Conservation (phyloP, 2,113 vertebrate genomes). For the Geococcyx californianus region DNA sequence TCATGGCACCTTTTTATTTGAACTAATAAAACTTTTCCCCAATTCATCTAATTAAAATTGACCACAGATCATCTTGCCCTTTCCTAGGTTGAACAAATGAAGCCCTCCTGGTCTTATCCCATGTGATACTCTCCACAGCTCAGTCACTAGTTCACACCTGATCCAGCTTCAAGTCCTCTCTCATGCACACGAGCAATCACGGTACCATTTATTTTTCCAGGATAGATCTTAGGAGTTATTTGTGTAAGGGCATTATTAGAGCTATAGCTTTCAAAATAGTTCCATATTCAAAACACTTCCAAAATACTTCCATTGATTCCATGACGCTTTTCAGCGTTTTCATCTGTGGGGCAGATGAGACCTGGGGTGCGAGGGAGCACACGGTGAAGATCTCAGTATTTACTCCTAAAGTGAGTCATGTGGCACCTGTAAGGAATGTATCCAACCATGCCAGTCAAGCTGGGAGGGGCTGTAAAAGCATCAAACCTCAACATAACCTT, state of each 20-base stretch:
- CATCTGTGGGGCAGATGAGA: not conserved
- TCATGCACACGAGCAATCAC: fast-evolving
- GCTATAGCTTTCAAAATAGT: not conserved
- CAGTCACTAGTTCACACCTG: not conserved
- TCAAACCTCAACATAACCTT: not conserved
- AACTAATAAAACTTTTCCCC: not conserved
- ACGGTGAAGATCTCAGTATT: not conserved
- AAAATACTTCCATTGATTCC: no score
- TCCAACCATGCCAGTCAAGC: not conserved
- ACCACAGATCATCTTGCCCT: not conserved
- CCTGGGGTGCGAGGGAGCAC: not conserved
- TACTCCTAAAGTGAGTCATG: not conserved
- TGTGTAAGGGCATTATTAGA: not conserved
- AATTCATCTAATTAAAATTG: not conserved
- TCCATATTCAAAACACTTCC: no score
- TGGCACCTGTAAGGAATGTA: not conserved
- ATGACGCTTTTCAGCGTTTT: not conserved
- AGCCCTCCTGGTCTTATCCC: not conserved
- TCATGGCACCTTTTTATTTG: not conserved
- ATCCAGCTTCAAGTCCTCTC: not conserved
- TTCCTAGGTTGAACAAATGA: not conserved
- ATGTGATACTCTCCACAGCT: not conserved
- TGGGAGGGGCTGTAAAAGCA: not conserved
- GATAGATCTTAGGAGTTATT: not conserved
- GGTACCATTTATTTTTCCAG: not conserved